phyloP scores from a whole-genome alignment of 2,888 invertebrate species.

The Pheosia gnoma region DNA sequence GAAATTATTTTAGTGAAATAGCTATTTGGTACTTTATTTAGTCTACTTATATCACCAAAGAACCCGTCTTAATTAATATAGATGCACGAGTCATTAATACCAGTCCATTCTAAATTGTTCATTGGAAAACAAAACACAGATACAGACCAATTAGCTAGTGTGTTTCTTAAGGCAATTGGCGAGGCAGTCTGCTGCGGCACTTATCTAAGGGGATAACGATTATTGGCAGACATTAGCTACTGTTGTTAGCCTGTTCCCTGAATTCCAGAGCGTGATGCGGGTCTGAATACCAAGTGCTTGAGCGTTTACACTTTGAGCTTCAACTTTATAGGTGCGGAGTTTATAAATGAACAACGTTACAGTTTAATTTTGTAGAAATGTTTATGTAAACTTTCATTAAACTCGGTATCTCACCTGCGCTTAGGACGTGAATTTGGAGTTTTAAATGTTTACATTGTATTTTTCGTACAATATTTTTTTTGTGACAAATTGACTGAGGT shows the following conservation, averaged over 20 bases:
- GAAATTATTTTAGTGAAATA: too few species aligned
- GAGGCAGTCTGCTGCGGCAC: constrained; percentile 61
- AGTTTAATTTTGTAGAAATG: constrained; percentile 12
- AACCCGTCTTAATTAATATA: too few species aligned
- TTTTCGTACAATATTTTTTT: neutral
- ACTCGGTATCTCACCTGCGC: constrained; percentile 1
- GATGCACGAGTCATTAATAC: neutral
- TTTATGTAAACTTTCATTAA: constrained; percentile 32
- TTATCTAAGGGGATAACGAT: constrained; percentile 71
- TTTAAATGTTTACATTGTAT: neutral
- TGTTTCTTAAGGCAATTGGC: constrained; percentile 68
- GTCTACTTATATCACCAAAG: too few species aligned
- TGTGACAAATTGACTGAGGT: neutral
- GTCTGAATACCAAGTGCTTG: constrained; percentile 57
- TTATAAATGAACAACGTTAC: constrained; percentile 3
- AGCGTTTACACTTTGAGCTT: constrained; percentile 39
- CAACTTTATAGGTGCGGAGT: constrained; percentile 24
- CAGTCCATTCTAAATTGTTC: constrained; percentile 3
- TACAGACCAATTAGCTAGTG: constrained; percentile 55
- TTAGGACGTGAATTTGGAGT: neutral
- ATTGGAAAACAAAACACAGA: constrained; percentile 20
- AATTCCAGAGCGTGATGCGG: constrained; percentile 49
- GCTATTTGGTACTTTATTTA: too few species aligned
- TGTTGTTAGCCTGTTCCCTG: constrained; percentile 57
- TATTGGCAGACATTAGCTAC: constrained; percentile 72